Base-by-base conservation (phyloP, 2,888 invertebrate species). In the Sinhomidia bicolor region DNA sequence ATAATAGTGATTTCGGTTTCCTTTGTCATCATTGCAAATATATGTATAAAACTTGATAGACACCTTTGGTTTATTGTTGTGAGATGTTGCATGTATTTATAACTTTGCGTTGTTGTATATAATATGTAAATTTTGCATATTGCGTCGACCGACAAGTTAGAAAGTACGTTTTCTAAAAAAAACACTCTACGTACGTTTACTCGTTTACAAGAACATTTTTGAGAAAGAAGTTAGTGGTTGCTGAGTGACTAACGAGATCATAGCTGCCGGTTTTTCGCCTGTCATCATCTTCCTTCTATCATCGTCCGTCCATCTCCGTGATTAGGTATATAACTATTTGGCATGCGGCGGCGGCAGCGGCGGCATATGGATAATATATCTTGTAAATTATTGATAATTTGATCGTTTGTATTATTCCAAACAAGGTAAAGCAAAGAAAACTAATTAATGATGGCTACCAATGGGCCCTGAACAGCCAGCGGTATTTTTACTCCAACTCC, bases 381-480 rank as follows among this genome's bases (percentile, higher is more conserved):
- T 83, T 80, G 79, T 88, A 84, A 88, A 88, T 88, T 84, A 88
- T 71, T 79, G 84, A 88, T 88, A 88, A 88, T 88, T 88, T 88
- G 82, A 82, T 78, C 76, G 82, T 83, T 81, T 88, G 71, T 57
- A 84, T 88, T 88, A 84, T 84, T 88, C 88, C 87, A 83, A 83
- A 89, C 79, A 83, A 79, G 89, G 89, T 71, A 84, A 87, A 83
- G 84, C 71, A 89, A 89, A 89, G 89, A 86, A 87, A 89, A 74
- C 89, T 87, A 89, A 89, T 89, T 87, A 89, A 89, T 87, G 74
- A 78, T 83, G 87, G 89, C 89, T 89, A 87, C 89, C 88, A 83
- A 88, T 88, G 88, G 88, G 36, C 83, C 88, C 82, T 79, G 88
- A 83, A 88, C 83, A 83, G 79, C 84, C 84, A 79, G 88, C 88